Base-by-base conservation (phyloP, 2,113 vertebrate genomes). In the Eulacestoma nigropectus region DNA sequence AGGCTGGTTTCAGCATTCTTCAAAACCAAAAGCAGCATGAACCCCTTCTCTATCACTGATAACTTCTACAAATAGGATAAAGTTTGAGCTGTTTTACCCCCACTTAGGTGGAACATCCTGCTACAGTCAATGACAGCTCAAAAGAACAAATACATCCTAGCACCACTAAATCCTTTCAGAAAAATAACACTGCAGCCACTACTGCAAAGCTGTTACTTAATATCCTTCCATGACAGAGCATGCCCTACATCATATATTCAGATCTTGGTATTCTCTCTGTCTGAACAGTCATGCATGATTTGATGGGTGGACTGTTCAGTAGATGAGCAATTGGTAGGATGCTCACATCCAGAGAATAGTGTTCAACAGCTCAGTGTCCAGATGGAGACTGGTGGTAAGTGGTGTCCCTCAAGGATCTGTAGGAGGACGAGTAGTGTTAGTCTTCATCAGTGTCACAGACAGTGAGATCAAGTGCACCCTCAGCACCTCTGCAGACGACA, bases 371-470 rank as follows among this genome's bases (percentile, higher is more conserved):
- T 33, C 22, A 8, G 22, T 37, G 22, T 33, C 14, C 27, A 50
- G 37, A 37, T 22, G 37, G 32, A 68, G 53, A 44, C 0, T 52
- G 53, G 53, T 68, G 37, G 60, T 14, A 44, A 60, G 17, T 33
- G 17, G 22, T 37, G 12, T 33, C 22, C 18, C 33, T 53, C 37
- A 69, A 27, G 39, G 22, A 20, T 30, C 41, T 41, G 29, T 7
- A 56, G 6, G 11, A 2, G 3, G 14, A 35, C 0, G 1, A 37
- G 37, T 19, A 33, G 17, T 44, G 22, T 59, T 52, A 12, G 6
- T 46, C 53, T 10, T 76, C 63, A 60, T 33, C 53, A 60, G 5
- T 19, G 15, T n/a, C 29, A 59, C 27, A 46, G 27, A 53, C 22
- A 69, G 39, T 6, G 33, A 69, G 33, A 62, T 52, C 44, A 68